Conservation (phyloP, 2,113 vertebrate genomes). For the Bagarius yarrelli region DNA sequence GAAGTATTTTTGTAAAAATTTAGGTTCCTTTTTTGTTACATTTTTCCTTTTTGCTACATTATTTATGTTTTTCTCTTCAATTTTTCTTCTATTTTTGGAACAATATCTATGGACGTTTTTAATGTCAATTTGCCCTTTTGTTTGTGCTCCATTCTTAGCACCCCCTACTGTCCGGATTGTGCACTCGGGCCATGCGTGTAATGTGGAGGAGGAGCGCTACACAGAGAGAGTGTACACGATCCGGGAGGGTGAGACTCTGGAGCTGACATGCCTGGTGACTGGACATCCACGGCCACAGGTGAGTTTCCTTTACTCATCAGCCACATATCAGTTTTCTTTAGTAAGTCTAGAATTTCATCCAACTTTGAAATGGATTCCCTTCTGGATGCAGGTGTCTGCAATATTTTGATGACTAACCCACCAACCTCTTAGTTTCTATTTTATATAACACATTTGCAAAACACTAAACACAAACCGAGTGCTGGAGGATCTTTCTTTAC, state of each 20-base stretch:
- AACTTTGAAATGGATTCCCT: background rate
- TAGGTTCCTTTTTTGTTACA: background rate
- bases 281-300: constrained; percentile 97
- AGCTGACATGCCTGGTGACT: constrained; percentile 91
- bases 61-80: background rate
- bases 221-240: constrained; percentile 96
- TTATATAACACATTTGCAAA: constrained; percentile 2
- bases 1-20: too few species aligned
- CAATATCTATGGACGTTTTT: background rate
- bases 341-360: background rate
- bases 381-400: background rate
- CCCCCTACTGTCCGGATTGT: constrained; percentile 92
- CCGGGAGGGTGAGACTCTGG: constrained; percentile 91
- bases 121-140: background rate
- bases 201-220: constrained; percentile 95
- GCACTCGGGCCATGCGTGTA: constrained; percentile 94
- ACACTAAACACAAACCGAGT: background rate
- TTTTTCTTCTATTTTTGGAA: background rate
- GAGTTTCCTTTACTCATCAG: constrained; percentile 51
- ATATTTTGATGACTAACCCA: background rate
- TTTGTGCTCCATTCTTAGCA: constrained; percentile 68
- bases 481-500: background rate
- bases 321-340: background rate
- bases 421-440: background rate
- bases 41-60: background rate